Evolutionary conservation across 2,113 vertebrate species (phyloP).

Genomic region (Eulemur rufifrons): DNA sequence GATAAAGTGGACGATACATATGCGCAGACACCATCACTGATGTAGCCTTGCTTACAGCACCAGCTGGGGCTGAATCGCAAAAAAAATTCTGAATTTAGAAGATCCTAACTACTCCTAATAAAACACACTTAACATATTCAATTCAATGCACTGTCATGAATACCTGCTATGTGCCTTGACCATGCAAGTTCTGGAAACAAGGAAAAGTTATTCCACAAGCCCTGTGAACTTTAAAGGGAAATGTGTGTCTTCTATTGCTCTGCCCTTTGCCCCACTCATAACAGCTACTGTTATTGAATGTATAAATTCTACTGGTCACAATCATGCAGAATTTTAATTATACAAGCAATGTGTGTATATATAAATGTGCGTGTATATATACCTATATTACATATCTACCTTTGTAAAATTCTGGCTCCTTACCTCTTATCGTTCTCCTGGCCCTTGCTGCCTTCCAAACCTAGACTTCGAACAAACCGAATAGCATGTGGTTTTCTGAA

Average conservation of each 20-base stretch:
- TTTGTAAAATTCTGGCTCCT: background rate
- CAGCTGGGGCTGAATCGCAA: accelerated
- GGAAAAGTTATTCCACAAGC: accelerated
- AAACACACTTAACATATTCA: background rate
- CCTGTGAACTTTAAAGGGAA: background rate
- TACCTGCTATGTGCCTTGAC: accelerated
- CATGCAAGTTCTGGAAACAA: background rate
- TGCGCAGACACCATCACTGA: background rate
- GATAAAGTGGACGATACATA: background rate
- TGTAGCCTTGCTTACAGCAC: accelerated
- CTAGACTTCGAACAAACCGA: background rate
- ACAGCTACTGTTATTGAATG: background rate
- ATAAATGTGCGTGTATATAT: background rate
- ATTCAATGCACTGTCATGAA: background rate
- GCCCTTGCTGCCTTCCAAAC: background rate
- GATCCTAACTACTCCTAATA: background rate
- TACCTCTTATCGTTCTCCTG: background rate
- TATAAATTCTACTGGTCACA: background rate
- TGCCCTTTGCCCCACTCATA: background rate
- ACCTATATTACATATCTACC: accelerated
- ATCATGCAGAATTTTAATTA: background rate
- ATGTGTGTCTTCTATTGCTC: background rate
- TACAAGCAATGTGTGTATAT: background rate
- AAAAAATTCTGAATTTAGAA: background rate
- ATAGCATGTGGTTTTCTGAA: background rate